A percentile compares a stretch with the other conserved stretches of the same genome.
These are phyloP conservation scores for Mionectes macconnelli DNA, from an alignment of 2,113 vertebrate species.

Conservation along the genomic window DNA sequence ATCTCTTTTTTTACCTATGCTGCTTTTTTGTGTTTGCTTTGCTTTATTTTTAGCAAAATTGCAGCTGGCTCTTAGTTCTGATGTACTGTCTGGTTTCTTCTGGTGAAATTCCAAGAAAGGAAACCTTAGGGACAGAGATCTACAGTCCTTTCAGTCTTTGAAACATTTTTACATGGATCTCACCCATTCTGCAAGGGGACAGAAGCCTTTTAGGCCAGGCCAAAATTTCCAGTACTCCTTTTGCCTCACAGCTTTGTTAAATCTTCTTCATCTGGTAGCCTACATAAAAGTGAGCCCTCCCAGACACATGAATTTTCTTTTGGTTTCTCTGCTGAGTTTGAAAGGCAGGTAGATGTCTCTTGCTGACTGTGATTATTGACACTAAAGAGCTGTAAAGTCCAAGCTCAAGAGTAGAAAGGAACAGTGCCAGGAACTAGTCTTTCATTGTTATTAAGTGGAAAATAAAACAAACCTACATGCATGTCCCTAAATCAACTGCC, in stretches of 20 bases:
- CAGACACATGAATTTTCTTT: not conserved
- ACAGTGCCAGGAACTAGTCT: not conserved
- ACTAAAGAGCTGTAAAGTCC: not conserved
- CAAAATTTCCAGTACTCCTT: not conserved
- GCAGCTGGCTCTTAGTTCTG: not conserved
- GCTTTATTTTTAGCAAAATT: slow-evolving; percentile 13
- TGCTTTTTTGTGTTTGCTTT: not conserved
- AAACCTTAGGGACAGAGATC: not conserved
- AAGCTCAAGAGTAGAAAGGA: not conserved
- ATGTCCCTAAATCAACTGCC: not conserved
- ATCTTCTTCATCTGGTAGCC: not conserved
- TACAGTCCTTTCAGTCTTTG: not conserved
- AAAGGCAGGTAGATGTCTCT: not conserved
- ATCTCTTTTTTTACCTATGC: not conserved
- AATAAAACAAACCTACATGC: not conserved
- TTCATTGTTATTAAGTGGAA: not conserved
- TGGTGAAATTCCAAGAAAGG: not conserved
- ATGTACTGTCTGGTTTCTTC: not conserved
- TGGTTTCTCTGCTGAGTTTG: not conserved
- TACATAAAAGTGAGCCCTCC: not conserved
- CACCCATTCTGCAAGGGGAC: not conserved
- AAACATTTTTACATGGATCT: not conserved
- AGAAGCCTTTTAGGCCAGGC: not conserved
- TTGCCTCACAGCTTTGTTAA: not conserved
- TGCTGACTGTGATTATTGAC: not conserved